These are phyloP conservation scores for Spongilla lacustris DNA, from an alignment of 37 sponge, comb jelly and placozoan genomes.

Conservation along the genomic window DNA sequence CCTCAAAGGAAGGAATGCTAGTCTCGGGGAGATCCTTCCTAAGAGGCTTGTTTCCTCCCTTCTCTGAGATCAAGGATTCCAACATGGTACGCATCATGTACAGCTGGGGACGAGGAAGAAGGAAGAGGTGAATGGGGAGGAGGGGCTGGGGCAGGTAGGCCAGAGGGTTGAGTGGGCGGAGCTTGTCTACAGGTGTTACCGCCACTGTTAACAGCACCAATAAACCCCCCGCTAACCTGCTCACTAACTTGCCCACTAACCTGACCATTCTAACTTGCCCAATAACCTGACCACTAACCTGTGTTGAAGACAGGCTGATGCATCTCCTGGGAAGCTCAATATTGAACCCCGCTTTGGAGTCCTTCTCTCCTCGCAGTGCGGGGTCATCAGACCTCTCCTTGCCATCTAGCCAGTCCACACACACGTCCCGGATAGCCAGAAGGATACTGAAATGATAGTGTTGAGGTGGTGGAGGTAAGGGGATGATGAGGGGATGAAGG, in stretches of 20 bases:
- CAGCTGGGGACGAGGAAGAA: too few species aligned
- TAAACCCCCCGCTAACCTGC: too few species aligned
- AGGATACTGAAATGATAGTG: constrained; percentile 61
- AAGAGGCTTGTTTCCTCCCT: constrained; percentile 83
- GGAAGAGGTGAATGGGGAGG: background rate
- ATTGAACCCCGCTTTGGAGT: constrained; percentile 88
- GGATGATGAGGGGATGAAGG: background rate
- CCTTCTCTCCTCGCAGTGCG: constrained; percentile 93
- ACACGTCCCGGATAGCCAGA: constrained; percentile 92
- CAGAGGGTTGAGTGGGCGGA: background rate
- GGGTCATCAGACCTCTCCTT: constrained; percentile 91
- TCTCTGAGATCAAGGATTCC: constrained; percentile 94
- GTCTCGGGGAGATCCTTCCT: constrained; percentile 76
- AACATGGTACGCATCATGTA: constrained; percentile 98
- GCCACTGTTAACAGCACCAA: too few species aligned
- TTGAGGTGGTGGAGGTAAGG: background rate
- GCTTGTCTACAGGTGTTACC: too few species aligned
- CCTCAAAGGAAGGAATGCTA: constrained; percentile 82
- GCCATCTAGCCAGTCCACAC: constrained; percentile 95
- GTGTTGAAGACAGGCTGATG: constrained; percentile 61
- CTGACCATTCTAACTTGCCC: too few species aligned
- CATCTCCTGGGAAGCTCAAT: constrained; percentile 78
- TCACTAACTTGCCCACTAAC: too few species aligned
- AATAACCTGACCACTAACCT: constrained; percentile 8
- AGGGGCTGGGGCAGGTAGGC: background rate